Evolutionary conservation across 2,888 invertebrate species (phyloP).

Genomic region (Parnassius mnemosyne): DNA sequence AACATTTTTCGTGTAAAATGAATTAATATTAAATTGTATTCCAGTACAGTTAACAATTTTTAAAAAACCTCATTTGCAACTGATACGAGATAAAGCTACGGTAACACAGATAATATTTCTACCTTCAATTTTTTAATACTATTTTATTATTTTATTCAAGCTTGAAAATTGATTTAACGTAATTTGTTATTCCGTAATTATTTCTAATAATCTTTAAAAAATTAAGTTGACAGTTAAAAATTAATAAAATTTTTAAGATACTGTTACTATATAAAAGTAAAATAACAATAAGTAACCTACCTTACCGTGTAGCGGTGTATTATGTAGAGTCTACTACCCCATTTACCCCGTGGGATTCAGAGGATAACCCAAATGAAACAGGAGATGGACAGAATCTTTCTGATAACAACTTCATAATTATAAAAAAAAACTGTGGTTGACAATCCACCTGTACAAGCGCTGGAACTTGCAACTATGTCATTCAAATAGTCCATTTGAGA

Average conservation of each 20-base stretch:
- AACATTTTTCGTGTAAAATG: slow-evolving; percentile 11
- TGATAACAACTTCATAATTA: too few relatives aligned
- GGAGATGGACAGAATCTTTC: too few relatives aligned
- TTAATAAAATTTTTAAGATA: not conserved
- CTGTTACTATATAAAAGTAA: not conserved
- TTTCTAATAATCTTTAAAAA: not conserved
- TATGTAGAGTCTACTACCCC: too few relatives aligned
- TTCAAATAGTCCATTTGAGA: too few relatives aligned
- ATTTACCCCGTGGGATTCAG: too few relatives aligned
- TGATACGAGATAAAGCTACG: not conserved
- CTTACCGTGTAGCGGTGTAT: not conserved
- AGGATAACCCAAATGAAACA: too few relatives aligned
- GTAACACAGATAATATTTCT: slow-evolving; percentile 4
- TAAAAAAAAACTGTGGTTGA: too few relatives aligned
- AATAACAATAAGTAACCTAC: not conserved
- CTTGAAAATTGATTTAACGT: slow-evolving; percentile 9
- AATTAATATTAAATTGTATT: slow-evolving; percentile 5
- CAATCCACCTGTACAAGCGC: too few relatives aligned
- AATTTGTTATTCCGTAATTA: not conserved
- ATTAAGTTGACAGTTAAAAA: not conserved
- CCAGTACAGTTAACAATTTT: slow-evolving; percentile 1
- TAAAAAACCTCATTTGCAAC: slow-evolving; percentile 12
- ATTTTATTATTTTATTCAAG: not conserved
- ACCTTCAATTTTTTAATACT: not conserved
- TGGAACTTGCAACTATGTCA: too few relatives aligned